Evolutionary conservation across 2,113 vertebrate genomes (phyloP).

Genomic region (Scalopus aquaticus): DNA sequence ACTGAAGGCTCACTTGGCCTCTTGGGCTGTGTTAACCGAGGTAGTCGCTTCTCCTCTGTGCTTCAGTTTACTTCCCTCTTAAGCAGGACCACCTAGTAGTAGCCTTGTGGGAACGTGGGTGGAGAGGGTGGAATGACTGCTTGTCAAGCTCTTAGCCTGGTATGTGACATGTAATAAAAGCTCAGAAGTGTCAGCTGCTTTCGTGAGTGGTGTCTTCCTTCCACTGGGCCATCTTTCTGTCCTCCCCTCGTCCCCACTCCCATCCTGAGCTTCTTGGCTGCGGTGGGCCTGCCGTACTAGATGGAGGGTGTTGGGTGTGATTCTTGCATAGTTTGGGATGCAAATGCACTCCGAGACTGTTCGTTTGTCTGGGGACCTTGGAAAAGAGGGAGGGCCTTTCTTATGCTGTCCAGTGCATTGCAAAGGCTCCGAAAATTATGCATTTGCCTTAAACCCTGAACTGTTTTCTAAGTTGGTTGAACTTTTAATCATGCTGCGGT

Average conservation of each 20-base stretch:
- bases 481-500: background rate
- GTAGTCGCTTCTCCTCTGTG: background rate
- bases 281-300: background rate
- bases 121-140: background rate
- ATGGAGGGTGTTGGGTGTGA: background rate
- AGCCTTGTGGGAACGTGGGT: background rate
- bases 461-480: background rate
- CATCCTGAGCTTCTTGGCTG: background rate
- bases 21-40: background rate
- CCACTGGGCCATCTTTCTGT: background rate
- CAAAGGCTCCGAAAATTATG: background rate
- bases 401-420: background rate
- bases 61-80: background rate
- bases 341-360: background rate
- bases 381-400: background rate
- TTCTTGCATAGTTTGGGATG: background rate
- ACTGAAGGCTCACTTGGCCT: background rate
- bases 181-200: background rate
- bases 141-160: background rate
- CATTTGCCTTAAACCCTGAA: background rate
- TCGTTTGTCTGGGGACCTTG: background rate
- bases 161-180: background rate
- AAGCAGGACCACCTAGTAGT: background rate
- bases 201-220: background rate
- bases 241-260: background rate